Evolutionary conservation across 2,113 vertebrate genomes (phyloP).

Genomic region (Aegithalos caudatus): DNA sequence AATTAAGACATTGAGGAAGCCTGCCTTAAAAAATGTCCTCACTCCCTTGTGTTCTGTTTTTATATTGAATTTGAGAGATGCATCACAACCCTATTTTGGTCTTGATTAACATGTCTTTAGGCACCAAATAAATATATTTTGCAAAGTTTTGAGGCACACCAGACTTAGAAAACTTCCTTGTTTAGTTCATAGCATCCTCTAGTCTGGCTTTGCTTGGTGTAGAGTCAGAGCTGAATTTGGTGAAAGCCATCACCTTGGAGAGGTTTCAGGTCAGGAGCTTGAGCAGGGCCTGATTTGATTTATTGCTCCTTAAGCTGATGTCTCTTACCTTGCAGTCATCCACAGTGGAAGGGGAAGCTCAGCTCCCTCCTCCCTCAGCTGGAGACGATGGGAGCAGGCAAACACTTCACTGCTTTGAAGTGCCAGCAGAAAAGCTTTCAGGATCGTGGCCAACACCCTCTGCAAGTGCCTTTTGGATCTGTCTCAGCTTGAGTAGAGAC

Average conservation of each 20-base stretch:
- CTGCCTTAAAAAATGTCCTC: neutral
- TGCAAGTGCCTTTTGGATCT: conserved; percentile 13
- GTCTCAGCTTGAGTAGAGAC: conserved; percentile 4
- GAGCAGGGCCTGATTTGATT: neutral
- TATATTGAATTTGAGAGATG: neutral
- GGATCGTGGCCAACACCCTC: neutral
- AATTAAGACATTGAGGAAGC: neutral
- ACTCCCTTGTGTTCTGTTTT: neutral
- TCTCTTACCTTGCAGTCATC: neutral
- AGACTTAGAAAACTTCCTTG: neutral
- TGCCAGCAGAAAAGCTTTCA: conserved; percentile 13
- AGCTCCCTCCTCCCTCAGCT: neutral
- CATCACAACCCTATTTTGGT: neutral
- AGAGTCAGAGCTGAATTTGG: neutral
- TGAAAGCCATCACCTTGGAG: neutral
- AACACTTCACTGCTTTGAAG: conserved; percentile 31
- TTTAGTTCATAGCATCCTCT: neutral
- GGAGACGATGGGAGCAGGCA: neutral
- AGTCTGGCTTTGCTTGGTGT: neutral
- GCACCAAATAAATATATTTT: neutral
- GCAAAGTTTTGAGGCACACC: neutral
- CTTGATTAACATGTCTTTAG: neutral
- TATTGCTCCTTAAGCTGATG: neutral
- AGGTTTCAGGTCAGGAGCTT: neutral
- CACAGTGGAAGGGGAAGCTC: neutral